Conservation (phyloP, 2,888 invertebrate species). For the Andrena fulva region DNA sequence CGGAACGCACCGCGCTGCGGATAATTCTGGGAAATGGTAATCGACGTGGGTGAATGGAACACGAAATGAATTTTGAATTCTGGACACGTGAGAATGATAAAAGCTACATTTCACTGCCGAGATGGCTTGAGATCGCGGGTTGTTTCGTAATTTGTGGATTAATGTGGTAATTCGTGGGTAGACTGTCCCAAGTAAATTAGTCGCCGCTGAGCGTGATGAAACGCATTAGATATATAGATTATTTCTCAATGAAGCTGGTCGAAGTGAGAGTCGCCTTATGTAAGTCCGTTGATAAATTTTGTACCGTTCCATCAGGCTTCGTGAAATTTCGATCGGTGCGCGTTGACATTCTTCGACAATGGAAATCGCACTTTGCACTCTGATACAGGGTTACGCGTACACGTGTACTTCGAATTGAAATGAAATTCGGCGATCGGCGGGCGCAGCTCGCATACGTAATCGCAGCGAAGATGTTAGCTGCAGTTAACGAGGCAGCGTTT, state of each 20-base stretch:
- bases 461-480: too few relatives aligned
- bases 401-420: neutral
- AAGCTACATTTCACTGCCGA: neutral
- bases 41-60: constrained; percentile 2
- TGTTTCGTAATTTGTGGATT: neutral
- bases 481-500: too few relatives aligned
- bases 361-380: neutral
- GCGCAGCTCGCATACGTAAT: neutral
- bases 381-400: neutral
- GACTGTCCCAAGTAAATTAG: neutral
- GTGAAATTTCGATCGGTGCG: too few relatives aligned
- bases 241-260: constrained; percentile 6
- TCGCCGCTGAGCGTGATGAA: neutral
- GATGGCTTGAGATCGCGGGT: neutral
- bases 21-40: neutral
- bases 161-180: neutral
- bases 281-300: constrained; percentile 23
- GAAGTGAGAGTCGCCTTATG: constrained; percentile 3
- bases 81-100: neutral
- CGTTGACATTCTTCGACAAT: neutral
- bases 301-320: neutral
- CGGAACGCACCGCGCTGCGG: neutral
- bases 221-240: neutral
- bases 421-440: neutral
- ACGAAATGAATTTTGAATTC: neutral